These are phyloP conservation scores for Dione juno DNA, from an alignment of 2,888 invertebrate species.

Conservation along the genomic window DNA sequence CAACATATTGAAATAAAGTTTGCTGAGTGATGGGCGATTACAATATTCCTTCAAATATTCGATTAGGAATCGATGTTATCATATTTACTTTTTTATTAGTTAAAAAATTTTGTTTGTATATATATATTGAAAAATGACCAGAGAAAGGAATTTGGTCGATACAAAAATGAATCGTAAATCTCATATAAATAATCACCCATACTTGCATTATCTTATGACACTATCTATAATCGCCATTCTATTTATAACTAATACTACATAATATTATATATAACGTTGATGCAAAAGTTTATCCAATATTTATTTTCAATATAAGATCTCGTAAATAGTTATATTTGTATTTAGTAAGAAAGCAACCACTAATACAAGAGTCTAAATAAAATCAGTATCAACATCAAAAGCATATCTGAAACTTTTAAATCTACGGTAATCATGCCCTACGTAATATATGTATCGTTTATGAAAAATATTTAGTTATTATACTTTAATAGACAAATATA, in stretches of 20 bases:
- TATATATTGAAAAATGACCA: slow-evolving; percentile 1
- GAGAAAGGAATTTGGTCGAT: not conserved
- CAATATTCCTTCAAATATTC: not conserved
- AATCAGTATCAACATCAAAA: slow-evolving; percentile 65
- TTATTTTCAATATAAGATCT: slow-evolving; percentile 53
- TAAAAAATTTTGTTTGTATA: not conserved
- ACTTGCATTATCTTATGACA: slow-evolving; percentile 1
- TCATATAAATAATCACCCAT: not conserved
- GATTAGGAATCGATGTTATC: not conserved
- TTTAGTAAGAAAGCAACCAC: slow-evolving; percentile 60
- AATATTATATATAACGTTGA: slow-evolving; percentile 46
- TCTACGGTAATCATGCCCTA: slow-evolving; percentile 60
- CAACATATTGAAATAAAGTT: slow-evolving; percentile 10
- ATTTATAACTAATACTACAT: slow-evolving; percentile 5
- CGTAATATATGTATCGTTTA: slow-evolving; percentile 51
- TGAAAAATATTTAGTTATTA: slow-evolving; percentile 57
- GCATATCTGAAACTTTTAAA: slow-evolving; percentile 58
- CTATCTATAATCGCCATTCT: not conserved
- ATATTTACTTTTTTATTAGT: not conserved
- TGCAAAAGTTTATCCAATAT: slow-evolving; percentile 57
- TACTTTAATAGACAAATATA: slow-evolving; percentile 52
- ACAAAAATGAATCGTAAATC: not conserved
- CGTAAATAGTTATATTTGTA: slow-evolving; percentile 58
- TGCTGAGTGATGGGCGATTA: slow-evolving; percentile 1
- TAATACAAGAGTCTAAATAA: slow-evolving; percentile 56